Conservation (phyloP, 2,888 invertebrate genomes). For the Eupsilia transversa region DNA sequence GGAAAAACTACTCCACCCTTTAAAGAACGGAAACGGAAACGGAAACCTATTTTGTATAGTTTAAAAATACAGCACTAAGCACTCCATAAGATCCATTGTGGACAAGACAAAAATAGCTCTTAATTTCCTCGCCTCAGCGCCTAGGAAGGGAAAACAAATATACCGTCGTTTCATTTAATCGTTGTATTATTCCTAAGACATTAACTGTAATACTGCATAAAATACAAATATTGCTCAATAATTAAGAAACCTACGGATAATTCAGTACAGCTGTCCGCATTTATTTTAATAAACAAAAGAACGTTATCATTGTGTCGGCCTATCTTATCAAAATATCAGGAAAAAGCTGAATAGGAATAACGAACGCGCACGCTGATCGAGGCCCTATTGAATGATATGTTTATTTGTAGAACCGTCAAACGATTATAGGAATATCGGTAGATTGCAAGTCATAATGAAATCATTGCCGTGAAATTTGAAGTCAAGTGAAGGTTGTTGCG, state of each 20-base stretch:
- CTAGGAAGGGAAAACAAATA: slow-evolving; percentile 10
- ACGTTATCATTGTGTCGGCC: slow-evolving; percentile 33
- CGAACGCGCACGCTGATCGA: slow-evolving; percentile 20
- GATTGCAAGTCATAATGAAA: slow-evolving; percentile 72
- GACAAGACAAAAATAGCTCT: slow-evolving; percentile 30
- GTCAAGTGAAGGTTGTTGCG: slow-evolving; percentile 67
- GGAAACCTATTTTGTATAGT: slow-evolving; percentile 48
- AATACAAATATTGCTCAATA: slow-evolving; percentile 21
- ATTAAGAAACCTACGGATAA: slow-evolving; percentile 3
- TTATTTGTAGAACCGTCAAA: slow-evolving; percentile 58
- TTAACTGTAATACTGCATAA: slow-evolving; percentile 24
- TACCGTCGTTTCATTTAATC: slow-evolving; percentile 27
- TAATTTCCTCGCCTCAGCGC: slow-evolving; percentile 17
- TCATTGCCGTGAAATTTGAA: slow-evolving; percentile 71
- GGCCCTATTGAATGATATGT: slow-evolving; percentile 41
- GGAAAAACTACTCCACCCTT: slow-evolving; percentile 64
- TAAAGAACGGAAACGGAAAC: too few species aligned
- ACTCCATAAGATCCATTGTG: slow-evolving; percentile 32
- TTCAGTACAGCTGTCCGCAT: slow-evolving; percentile 25
- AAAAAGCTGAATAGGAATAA: slow-evolving; percentile 42
- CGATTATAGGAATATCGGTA: slow-evolving; percentile 65
- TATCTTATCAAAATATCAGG: slow-evolving; percentile 48
- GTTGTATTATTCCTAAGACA: slow-evolving; percentile 31
- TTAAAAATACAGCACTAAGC: slow-evolving; percentile 46
- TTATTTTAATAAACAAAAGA: slow-evolving; percentile 31